A percentile compares a stretch with the other conserved stretches of the same genome.
phyloP scores from a whole-genome alignment of 37 sponge, comb jelly and placozoan genomes.

The Aplysina aerophoba region DNA sequence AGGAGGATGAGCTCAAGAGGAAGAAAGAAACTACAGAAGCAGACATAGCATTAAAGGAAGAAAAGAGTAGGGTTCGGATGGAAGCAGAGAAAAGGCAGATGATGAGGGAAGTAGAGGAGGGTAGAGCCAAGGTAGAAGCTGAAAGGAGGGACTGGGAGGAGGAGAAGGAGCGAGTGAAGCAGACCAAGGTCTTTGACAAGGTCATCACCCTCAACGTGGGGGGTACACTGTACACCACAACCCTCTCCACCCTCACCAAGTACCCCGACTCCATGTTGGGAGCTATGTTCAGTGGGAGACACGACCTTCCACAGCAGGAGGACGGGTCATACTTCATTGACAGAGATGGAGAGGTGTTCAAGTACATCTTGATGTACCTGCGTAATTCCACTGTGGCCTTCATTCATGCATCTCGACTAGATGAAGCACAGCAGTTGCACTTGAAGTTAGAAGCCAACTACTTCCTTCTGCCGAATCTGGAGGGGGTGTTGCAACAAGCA shows the following conservation, averaged over 20 bases:
- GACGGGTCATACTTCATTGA: conserved; percentile 41
- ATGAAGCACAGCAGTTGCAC: too few relatives aligned
- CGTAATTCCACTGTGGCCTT: not conserved
- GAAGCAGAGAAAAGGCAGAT: too few relatives aligned
- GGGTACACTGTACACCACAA: not conserved
- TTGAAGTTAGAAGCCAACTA: conserved; percentile 3
- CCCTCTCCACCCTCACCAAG: conserved; percentile 11
- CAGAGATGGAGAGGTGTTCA: conserved; percentile 30
- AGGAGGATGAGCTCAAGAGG: too few relatives aligned
- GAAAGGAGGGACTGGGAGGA: conserved; percentile 11
- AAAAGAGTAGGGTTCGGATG: too few relatives aligned
- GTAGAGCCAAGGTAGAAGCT: not conserved
- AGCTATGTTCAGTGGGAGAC: conserved; percentile 39
- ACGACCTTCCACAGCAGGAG: conserved; percentile 18
- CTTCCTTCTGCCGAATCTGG: conserved; percentile 6
- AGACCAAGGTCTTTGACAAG: conserved; percentile 3
- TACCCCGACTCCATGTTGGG: conserved; percentile 38
- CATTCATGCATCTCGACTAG: too few relatives aligned
- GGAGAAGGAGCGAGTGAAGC: conserved; percentile 10
- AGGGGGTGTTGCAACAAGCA: not conserved
- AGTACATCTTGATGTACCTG: not conserved
- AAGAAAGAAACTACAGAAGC: too few relatives aligned
- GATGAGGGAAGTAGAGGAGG: too few relatives aligned
- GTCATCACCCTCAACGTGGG: conserved; percentile 11
- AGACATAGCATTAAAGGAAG: too few relatives aligned